Percentiles rank a stretch among this genome's conserved stretches.
phyloP scores from a whole-genome alignment of 2,113 vertebrate species.

The Pholis gunnellus region DNA sequence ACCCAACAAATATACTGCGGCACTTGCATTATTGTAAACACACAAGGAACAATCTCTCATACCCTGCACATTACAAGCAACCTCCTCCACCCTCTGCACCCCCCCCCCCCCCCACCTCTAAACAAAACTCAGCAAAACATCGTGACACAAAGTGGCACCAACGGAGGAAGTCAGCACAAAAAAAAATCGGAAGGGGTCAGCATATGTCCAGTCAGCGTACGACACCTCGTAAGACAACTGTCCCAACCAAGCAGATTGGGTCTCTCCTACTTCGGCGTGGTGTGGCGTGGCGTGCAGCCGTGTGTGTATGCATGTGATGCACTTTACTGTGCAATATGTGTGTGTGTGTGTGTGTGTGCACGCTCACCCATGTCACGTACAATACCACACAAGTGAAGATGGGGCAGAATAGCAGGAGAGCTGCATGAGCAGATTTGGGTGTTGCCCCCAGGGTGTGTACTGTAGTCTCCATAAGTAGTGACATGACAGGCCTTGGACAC shows the following conservation, averaged over 20 bases:
- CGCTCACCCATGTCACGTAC: conserved; percentile 66
- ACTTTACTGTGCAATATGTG: conserved; percentile 30
- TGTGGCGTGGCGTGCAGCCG: conserved; percentile 40
- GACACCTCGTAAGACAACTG: conserved; percentile 80
- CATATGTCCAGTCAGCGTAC: conserved; percentile 82
- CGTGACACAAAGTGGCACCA: conserved; percentile 72
- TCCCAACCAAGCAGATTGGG: conserved; percentile 75
- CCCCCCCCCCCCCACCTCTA: background rate
- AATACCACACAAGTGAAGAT: conserved; percentile 77
- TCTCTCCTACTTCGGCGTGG: conserved; percentile 49
- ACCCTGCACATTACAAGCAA: conserved; percentile 23
- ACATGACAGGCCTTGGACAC: conserved; percentile 71
- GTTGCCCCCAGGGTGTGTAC: conserved; percentile 70
- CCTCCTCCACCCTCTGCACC: conserved; percentile 16
- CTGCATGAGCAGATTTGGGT: conserved; percentile 81
- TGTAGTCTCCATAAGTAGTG: conserved; percentile 68
- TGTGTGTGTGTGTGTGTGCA: conserved; percentile 21
- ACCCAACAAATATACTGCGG: background rate
- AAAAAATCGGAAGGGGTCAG: conserved; percentile 75
- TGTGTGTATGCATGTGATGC: conserved; percentile 31
- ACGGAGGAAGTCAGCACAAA: conserved; percentile 82
- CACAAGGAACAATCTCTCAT: conserved; percentile 15
- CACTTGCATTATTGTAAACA: background rate
- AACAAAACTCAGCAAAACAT: conserved; percentile 74
- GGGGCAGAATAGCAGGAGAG: conserved; percentile 76